phyloP scores from a whole-genome alignment of 1,140 invertebrate genomes.

The Octopus sinensis region DNA sequence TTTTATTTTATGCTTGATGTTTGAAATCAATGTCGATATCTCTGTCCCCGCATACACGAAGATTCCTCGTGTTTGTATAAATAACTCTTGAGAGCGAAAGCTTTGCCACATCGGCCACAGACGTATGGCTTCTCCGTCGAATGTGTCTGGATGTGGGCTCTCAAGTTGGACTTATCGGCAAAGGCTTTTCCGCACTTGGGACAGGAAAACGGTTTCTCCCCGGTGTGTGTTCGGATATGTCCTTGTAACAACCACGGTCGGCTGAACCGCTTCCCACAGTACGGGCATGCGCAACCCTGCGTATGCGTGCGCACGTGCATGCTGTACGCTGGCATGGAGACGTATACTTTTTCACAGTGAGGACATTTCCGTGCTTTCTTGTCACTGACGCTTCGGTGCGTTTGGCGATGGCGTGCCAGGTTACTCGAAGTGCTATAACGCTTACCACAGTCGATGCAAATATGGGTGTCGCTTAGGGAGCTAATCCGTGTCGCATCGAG shows the following conservation, averaged over 20 bases:
- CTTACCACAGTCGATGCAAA: slow-evolving; percentile 55
- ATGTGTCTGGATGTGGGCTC: slow-evolving; percentile 98
- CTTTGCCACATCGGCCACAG: slow-evolving; percentile 77
- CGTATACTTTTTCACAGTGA: slow-evolving; percentile 89
- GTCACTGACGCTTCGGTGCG: slow-evolving; percentile 51
- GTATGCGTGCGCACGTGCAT: slow-evolving; percentile 96
- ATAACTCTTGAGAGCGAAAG: slow-evolving; percentile 59
- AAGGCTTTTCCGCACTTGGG: slow-evolving; percentile 97
- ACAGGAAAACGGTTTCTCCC: slow-evolving; percentile 97
- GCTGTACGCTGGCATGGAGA: slow-evolving; percentile 93
- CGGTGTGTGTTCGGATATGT: slow-evolving; percentile 93
- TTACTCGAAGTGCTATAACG: slow-evolving; percentile 57
- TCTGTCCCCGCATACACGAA: slow-evolving; percentile 56
- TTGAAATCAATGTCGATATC: slow-evolving; percentile 15
- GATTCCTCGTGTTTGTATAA: slow-evolving; percentile 60
- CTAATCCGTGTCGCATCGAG: background rate
- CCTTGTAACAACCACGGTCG: slow-evolving; percentile 92
- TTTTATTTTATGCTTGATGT: background rate
- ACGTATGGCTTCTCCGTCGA: slow-evolving; percentile 92
- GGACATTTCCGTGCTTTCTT: slow-evolving; percentile 69
- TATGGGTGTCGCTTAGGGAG: slow-evolving; percentile 29
- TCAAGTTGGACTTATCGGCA: slow-evolving; percentile 92
- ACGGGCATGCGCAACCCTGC: slow-evolving; percentile 84
- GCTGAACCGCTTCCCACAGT: slow-evolving; percentile 93
- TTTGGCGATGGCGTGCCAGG: slow-evolving; percentile 55